phyloP scores from a whole-genome alignment of 1,140 invertebrate species.

The Galleria mellonella region DNA sequence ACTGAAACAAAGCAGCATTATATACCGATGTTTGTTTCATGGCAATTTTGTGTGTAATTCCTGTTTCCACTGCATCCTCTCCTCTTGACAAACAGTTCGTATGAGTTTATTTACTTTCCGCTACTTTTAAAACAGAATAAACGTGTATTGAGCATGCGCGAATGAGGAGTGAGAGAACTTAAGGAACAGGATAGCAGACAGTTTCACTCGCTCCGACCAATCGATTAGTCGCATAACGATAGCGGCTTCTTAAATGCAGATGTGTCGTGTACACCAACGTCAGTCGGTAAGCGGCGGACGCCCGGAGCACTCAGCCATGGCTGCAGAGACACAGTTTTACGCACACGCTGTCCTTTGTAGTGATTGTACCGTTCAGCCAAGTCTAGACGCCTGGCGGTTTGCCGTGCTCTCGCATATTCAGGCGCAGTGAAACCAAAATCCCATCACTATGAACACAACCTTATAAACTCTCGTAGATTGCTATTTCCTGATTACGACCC shows the following conservation, averaged over 20 bases:
- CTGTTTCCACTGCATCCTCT: conserved; percentile 23
- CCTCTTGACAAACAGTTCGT: conserved; percentile 48
- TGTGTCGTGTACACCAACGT: conserved; percentile 66
- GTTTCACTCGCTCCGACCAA: conserved; percentile 65
- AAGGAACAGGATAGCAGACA: conserved; percentile 49
- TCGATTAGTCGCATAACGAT: conserved; percentile 74
- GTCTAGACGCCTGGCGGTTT: conserved; percentile 26
- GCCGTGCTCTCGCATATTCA: conserved; percentile 22
- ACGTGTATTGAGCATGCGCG: conserved; percentile 43
- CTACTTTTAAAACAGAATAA: conserved; percentile 58
- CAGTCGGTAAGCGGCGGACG: conserved; percentile 58
- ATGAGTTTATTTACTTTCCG: conserved; percentile 68
- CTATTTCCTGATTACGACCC: conserved; percentile 16
- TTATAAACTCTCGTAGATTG: conserved; percentile 22
- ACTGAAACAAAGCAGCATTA: too few species aligned
- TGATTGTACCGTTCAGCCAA: conserved; percentile 33
- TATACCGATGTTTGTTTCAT: too few species aligned
- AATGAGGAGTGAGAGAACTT: conserved; percentile 37
- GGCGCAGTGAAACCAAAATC: conserved; percentile 19
- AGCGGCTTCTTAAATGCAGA: conserved; percentile 73
- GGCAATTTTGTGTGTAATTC: conserved; percentile 1
- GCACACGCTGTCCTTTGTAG: conserved; percentile 49
- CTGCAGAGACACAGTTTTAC: conserved; percentile 17
- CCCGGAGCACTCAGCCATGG: conserved; percentile 41
- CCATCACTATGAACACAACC: conserved; percentile 3